Base-by-base conservation (phyloP, 2,797 vertebrate genomes). In the Catostomus latipinnis region DNA sequence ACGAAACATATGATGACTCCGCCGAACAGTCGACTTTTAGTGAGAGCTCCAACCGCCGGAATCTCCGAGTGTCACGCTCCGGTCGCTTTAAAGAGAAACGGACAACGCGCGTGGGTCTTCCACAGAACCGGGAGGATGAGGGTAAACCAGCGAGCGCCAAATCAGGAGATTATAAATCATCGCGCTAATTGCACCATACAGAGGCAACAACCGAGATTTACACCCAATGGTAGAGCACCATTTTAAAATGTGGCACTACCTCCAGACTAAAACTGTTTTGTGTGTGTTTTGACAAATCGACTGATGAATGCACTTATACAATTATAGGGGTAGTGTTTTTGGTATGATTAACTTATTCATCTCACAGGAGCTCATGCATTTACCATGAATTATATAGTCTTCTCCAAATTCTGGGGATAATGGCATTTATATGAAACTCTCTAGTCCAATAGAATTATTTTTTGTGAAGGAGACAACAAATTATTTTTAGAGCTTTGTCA, bases 71-170 rank as follows among this genome's bases (percentile, higher is more conserved):
- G 71, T 98, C 97, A 0, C 97, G 96, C 67, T 98, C 97, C 0
- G 97, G 97, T 1, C 95, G 97, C 54, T 98, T 96, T 86, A 98
- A 96, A 82, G 96, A 96, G 90, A 96, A 95, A 88, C 88, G 93
- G 82, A 96, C 87, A 88, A 88, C 90, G 8, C 96, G 97, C 1
- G 90, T 92, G 6, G 93, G 91, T 2, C 91, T 98, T 8, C 93
- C 95, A 0, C 90, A 95, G 9, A 86, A 93, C 60, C 94, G 95
- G 16, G 94, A 95, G 69, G 91, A 89, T 3, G 91, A 85, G 43
- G 87, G 86, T 57, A 86, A 58, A 0, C 43, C 34, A 61, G 16
- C 22, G 0, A 48, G 18, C 3, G 16, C 49, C 45, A 60, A 16
- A 52, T 50, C 70, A 67, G 2, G 53, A 18, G 70, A 80, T 9